Conservation (phyloP, 2,797 vertebrate genomes). For the Hoplostethus mediterraneus region DNA sequence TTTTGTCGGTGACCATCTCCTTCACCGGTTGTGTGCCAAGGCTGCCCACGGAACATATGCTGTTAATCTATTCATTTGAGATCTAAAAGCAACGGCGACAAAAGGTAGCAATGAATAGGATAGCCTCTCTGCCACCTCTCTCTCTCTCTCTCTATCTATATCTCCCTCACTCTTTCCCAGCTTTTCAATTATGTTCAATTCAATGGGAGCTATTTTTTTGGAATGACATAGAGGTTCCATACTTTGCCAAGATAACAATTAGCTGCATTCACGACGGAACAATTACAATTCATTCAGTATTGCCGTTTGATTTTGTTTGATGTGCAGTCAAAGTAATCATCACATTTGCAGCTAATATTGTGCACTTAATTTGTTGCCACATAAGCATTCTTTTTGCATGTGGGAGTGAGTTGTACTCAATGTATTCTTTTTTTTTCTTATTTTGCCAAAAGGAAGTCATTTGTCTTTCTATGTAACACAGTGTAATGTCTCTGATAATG, state of each 20-base stretch:
- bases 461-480: slow-evolving; percentile 2
- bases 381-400: too few species aligned
- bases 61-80: slow-evolving; percentile 19
- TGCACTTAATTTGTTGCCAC: not conserved
- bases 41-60: not conserved
- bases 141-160: slow-evolving; percentile 1
- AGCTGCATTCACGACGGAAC: not conserved
- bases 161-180: not conserved
- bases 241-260: slow-evolving; percentile 1
- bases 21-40: slow-evolving; percentile 6
- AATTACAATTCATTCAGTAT: not conserved
- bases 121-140: not conserved
- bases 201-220: not conserved
- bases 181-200: not conserved
- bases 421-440: too few species aligned
- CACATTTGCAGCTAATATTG: not conserved
- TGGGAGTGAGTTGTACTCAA: too few species aligned
- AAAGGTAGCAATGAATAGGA: not conserved
- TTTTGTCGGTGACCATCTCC: not conserved
- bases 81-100: not conserved
- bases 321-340: not conserved
- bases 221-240: not conserved
- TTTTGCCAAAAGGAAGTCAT: too few species aligned
- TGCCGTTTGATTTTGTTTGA: too few species aligned
- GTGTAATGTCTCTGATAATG: not conserved